Base-by-base conservation (phyloP, 2,888 invertebrate species). In the Gnatocerus cornutus region DNA sequence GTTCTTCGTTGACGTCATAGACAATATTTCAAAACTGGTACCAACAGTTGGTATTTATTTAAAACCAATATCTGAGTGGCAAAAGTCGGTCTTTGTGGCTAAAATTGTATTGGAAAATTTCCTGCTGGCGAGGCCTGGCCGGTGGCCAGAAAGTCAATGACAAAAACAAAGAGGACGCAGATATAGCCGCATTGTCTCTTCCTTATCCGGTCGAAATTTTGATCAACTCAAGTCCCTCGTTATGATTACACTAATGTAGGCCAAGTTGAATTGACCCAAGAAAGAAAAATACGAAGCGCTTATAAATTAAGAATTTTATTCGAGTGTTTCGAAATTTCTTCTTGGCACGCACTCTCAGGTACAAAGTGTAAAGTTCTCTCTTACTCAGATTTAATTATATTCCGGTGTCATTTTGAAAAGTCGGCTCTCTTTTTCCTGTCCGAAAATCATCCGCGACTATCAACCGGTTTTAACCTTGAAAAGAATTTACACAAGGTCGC, bases 401-500 rank as follows among this genome's bases (percentile, higher is more conserved):
- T 16, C 41, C 13, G 6, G 16, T 48, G 43, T 6, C 46, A 46
- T 16, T 46, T 14, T 46, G 3, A 46, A 46, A 46, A 46, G 16
- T 46, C 3, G 46, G 46, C 16, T 46, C 14, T 46, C 7, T 46
- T 14, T 46, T 16, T 6, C 1, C 6, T 10, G 16, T 3, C 16
- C 21, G 14, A 16, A 43, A 46, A 30, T 8, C n/a, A n/a, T 46
- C 10, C 16, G 27, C 29, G 29, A 45, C 27, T 59, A 45, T 6
- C 29, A 59, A 59, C 59, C 45, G 29, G 29, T 29, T 30, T 30
- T 59, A 59, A 59, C 59, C 59, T 59, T 59, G 59, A 59, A 46
- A 59, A 59, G 59, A 59, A 59, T 59, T 45, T 46, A 46, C 33
- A 59, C 59, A 59, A 59, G 59, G 59, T 59, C 59, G 59, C 59